A percentile compares a stretch with the other conserved stretches of the same genome.
These are phyloP conservation scores for Parnassius apollo DNA, from an alignment of 2,888 invertebrate species.

Conservation along the genomic window DNA sequence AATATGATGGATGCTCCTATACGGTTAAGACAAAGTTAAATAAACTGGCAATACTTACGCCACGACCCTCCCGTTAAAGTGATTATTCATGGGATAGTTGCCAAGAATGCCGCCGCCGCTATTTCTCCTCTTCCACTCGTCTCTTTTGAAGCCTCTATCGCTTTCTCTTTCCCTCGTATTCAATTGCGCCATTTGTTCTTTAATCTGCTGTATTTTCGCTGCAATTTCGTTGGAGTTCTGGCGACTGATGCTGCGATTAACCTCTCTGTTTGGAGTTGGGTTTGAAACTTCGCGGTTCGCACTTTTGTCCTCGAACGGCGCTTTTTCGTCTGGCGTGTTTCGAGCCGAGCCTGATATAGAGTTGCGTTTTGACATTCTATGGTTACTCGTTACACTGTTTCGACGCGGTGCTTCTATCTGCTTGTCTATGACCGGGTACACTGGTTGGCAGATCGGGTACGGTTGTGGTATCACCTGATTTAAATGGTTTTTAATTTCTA, in stretches of 20 bases:
- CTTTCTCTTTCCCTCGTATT: constrained; percentile 41
- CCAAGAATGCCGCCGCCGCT: constrained; percentile 62
- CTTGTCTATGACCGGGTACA: constrained; percentile 49
- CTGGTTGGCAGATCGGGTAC: constrained; percentile 54
- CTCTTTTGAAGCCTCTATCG: constrained; percentile 29
- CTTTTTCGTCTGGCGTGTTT: constrained; percentile 44
- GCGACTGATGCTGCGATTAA: constrained; percentile 22
- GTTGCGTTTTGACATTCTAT: constrained; percentile 39
- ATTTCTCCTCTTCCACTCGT: constrained; percentile 47
- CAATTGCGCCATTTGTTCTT: constrained; percentile 56
- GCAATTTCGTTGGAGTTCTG: constrained; percentile 50
- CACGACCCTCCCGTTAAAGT: constrained; percentile 39
- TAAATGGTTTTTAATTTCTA: background rate
- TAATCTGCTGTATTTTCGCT: constrained; percentile 63
- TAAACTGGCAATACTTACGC: constrained; percentile 41
- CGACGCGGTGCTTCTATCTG: constrained; percentile 35
- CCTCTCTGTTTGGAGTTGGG: constrained; percentile 1
- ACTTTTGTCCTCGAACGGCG: constrained; percentile 27
- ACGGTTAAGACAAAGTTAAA: background rate
- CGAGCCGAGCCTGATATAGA: constrained; percentile 41
- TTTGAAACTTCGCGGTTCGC: constrained; percentile 4
- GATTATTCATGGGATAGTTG: constrained; percentile 47
- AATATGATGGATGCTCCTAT: too few relatives aligned
- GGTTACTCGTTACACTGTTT: constrained; percentile 23
- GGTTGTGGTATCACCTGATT: constrained; percentile 58